Conservation (phyloP, 2,113 vertebrate species). For the Mystacornis crossleyi region DNA sequence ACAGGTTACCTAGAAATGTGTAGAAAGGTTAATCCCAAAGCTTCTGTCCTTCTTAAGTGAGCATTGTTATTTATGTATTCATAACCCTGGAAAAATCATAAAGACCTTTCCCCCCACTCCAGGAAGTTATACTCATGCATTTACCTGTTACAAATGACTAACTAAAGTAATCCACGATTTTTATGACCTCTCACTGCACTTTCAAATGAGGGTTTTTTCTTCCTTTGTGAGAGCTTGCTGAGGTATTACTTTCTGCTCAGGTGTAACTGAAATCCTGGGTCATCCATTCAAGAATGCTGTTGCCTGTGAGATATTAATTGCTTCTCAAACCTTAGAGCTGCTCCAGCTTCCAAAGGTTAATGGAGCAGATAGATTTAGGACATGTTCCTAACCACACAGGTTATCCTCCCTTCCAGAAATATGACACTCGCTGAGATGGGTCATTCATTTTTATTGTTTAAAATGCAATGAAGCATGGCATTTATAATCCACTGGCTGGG, state of each 20-base stretch:
- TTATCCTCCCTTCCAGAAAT: conserved; percentile 79
- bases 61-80: conserved; percentile 55
- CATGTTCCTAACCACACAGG: conserved; percentile 62
- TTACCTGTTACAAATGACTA: conserved; percentile 70
- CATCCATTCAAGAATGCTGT: conserved; percentile 23
- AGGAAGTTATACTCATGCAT: conserved; percentile 63
- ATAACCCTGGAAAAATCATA: conserved; percentile 43
- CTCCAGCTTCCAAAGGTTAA: conserved; percentile 76
- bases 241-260: conserved; percentile 67
- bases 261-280: conserved; percentile 70
- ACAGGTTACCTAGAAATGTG: conserved; percentile 29
- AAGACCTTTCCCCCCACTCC: conserved; percentile 14
- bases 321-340: conserved; percentile 56
- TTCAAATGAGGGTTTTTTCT: conserved; percentile 24
- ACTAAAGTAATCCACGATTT: conserved; percentile 62
- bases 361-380: conserved; percentile 77
- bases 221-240: background rate
- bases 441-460: conserved; percentile 79
- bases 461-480: conserved; percentile 75
- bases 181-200: conserved; percentile 62
- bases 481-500: conserved; percentile 66
- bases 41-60: conserved; percentile 22
- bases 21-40: conserved; percentile 54
- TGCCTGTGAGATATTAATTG: conserved; percentile 70
- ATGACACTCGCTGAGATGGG: conserved; percentile 73